These are phyloP conservation scores for Brachystomella parvula DNA, from an alignment of 1,140 invertebrate genomes.

Conservation along the genomic window DNA sequence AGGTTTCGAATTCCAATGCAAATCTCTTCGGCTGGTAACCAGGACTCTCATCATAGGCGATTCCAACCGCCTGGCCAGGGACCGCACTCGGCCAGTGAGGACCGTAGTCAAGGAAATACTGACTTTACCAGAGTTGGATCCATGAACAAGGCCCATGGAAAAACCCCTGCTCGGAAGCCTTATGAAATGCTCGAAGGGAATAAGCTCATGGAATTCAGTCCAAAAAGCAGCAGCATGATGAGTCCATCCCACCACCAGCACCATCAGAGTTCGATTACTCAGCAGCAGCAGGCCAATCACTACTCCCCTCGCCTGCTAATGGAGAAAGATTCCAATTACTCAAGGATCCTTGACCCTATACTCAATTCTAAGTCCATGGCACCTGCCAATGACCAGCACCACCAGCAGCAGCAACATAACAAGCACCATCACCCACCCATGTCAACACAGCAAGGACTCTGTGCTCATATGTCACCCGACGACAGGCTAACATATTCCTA, in stretches of 20 bases:
- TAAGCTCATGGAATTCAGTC: constrained; percentile 25
- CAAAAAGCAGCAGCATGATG: constrained; percentile 1
- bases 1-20: constrained; percentile 25
- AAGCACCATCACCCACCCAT: background rate
- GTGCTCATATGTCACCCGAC: constrained; percentile 24
- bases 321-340: constrained; percentile 36
- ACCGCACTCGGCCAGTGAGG: background rate
- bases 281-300: background rate
- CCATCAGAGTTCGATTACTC: background rate
- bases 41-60: background rate
- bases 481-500: constrained; percentile 33
- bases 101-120: background rate
- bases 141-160: background rate
- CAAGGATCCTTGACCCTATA: constrained; percentile 33
- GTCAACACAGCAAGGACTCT: constrained; percentile 5
- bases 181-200: constrained; percentile 28
- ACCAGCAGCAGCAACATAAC: background rate
- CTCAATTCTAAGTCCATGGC: constrained; percentile 30
- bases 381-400: background rate
- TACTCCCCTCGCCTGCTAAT: constrained; percentile 30
- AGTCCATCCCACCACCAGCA: background rate
- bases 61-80: background rate
- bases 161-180: constrained; percentile 20
- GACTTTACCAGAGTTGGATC: constrained; percentile 1
- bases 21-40: no score